Base-by-base conservation (phyloP, 1,140 invertebrate species). In the Drosophila subpulchrella region DNA sequence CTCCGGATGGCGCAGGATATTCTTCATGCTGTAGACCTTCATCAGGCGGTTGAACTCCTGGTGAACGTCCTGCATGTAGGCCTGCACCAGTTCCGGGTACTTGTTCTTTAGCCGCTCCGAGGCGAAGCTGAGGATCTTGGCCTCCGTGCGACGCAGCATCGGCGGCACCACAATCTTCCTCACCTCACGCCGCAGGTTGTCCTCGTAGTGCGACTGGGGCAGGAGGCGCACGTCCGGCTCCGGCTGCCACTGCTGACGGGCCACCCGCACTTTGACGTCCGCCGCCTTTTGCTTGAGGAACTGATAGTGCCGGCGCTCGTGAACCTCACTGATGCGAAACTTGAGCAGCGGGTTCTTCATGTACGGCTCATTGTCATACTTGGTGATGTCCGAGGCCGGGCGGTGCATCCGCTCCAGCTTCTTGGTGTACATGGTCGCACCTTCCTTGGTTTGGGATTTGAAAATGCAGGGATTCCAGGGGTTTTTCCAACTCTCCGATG, bases 341-440 rank as follows among this genome's bases (percentile, higher is more conserved):
- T 82, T 91, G 8, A 92, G 63, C 30, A 92, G 27, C 0, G 91
- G 91, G 57, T 92, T 92, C 54, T 91, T 79, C 82, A 90, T 89
- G 55, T 92, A 92, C n/a, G 78, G 79, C 66, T 92, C 91, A 75
- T 92, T 78, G 44, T 92, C 91, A 44, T 92, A 92, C 57, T 89
- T 85, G 15, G 71, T 78, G n/a, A 91, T 74, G 57, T 92, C 81
- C 59, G 85, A 77, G 3, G 86, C 51, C 4, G 91, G 91, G 6
- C 90, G 86, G 71, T 90, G 73, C 86, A 92, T 89, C 6, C 78
- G 84, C 53, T 86, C 85, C 55, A 92, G 55, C 48, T 81, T 90
- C 13, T 76, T 75, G 44, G 61, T 74, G 54, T 71, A 90, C 81
- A 90, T 90, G 20, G 11, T 85, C 48, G 24, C 34, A 50, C 24